Evolutionary conservation across 1,140 invertebrate species (phyloP).

Genomic region (Drosophila auraria): DNA sequence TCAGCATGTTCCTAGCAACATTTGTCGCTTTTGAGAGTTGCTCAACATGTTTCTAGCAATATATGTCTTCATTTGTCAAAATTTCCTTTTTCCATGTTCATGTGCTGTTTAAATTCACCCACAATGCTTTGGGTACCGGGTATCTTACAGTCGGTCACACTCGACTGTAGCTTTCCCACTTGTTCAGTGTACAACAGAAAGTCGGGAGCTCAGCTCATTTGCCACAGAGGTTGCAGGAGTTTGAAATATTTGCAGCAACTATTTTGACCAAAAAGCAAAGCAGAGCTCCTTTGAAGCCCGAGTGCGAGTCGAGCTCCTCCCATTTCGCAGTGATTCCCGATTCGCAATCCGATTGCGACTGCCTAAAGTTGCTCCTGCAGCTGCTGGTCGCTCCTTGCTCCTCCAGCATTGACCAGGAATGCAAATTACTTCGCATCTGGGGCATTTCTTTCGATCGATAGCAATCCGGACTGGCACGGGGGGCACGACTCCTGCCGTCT

Average conservation of each 20-base stretch:
- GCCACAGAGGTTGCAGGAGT: slow-evolving; percentile 20
- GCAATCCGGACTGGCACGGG: not conserved
- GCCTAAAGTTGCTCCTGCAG: not conserved
- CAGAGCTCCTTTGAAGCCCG: slow-evolving; percentile 4
- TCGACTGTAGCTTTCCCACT: too few species aligned
- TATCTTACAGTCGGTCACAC: too few species aligned
- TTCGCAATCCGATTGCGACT: slow-evolving; percentile 11
- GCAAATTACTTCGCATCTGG: slow-evolving; percentile 31
- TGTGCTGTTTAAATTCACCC: too few species aligned
- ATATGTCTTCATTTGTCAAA: too few species aligned
- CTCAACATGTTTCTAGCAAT: too few species aligned
- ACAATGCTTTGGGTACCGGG: too few species aligned
- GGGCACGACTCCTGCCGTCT: not conserved
- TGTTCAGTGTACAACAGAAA: not conserved
- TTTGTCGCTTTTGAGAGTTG: too few species aligned
- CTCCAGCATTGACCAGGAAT: slow-evolving; percentile 9
- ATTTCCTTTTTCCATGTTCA: too few species aligned
- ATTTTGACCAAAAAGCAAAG: slow-evolving; percentile 13
- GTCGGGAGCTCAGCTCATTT: not conserved
- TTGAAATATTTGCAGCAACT: slow-evolving; percentile 32
- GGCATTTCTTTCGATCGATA: slow-evolving; percentile 33
- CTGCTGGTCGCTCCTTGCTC: not conserved
- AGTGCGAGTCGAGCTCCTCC: not conserved
- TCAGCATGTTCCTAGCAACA: too few species aligned
- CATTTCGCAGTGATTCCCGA: slow-evolving; percentile 2